phyloP scores from a whole-genome alignment of 1,140 invertebrate genomes.

The Heliothis virescens region DNA sequence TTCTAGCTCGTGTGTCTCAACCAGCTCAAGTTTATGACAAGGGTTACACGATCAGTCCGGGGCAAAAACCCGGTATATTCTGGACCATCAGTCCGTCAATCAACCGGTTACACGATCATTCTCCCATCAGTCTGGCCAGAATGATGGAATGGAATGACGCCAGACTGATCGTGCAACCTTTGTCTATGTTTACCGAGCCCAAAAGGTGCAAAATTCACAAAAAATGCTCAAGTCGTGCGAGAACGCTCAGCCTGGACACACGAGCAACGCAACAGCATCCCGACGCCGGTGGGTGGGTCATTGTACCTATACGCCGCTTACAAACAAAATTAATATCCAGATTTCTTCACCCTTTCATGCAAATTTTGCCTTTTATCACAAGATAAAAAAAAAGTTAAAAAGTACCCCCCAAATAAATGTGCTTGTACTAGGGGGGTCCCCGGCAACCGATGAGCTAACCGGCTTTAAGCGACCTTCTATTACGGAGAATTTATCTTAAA shows the following conservation, averaged over 20 bases:
- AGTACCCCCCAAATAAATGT: background rate
- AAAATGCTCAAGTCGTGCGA: constrained; percentile 36
- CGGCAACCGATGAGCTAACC: background rate
- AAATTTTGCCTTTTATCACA: constrained; percentile 2
- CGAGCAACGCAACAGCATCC: constrained; percentile 14
- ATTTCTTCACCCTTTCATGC: too few species aligned
- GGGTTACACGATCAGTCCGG: too few species aligned
- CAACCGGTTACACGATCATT: too few species aligned
- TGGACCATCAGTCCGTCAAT: too few species aligned
- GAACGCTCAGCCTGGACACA: constrained; percentile 12
- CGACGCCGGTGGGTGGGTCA: constrained; percentile 35
- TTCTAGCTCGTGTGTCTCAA: constrained; percentile 34
- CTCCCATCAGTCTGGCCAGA: too few species aligned
- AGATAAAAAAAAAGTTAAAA: background rate
- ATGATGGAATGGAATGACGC: too few species aligned
- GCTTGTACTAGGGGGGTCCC: background rate
- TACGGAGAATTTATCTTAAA: background rate
- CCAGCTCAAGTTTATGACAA: background rate
- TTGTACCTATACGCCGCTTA: background rate
- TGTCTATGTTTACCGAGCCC: background rate
- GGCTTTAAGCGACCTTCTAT: background rate
- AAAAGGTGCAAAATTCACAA: constrained; percentile 34
- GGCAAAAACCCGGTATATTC: too few species aligned
- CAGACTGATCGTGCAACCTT: too few species aligned
- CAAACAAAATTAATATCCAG: too few species aligned